Conservation (phyloP, 2,113 vertebrate genomes). For the Cinclus mexicanus region DNA sequence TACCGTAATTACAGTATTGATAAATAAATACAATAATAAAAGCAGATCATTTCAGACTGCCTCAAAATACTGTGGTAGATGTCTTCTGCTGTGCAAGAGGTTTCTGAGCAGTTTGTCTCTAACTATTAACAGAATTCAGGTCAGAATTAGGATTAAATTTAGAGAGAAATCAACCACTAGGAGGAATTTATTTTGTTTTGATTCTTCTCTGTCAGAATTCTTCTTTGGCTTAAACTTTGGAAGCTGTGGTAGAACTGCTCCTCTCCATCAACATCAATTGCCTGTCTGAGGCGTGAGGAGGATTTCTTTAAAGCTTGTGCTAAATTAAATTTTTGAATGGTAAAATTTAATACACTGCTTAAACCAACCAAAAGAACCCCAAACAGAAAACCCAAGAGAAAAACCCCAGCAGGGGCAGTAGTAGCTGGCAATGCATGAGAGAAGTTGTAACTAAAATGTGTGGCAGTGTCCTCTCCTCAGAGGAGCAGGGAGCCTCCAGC, state of each 20-base stretch:
- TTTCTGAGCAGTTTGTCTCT: neutral
- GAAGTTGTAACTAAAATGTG: neutral
- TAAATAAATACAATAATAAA: neutral
- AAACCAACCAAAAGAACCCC: neutral
- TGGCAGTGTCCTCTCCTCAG: neutral
- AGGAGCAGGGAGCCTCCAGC: neutral
- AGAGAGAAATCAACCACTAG: neutral
- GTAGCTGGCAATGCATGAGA: neutral
- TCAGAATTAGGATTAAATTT: neutral
- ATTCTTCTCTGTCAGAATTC: neutral
- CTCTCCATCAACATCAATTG: fast-evolving
- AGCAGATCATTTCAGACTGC: neutral
- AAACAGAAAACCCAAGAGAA: neutral
- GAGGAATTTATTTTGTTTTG: neutral
- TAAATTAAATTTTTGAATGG: neutral
- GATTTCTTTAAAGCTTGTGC: neutral
- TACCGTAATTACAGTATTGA: neutral
- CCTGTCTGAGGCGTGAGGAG: neutral
- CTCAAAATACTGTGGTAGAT: neutral
- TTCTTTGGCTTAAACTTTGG: neutral
- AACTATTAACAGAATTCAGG: neutral
- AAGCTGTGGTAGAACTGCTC: neutral
- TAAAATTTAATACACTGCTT: neutral
- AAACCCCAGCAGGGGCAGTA: neutral
- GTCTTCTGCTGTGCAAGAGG: neutral